Conservation (phyloP, 2,888 invertebrate genomes). For the Noctua fimbriata region DNA sequence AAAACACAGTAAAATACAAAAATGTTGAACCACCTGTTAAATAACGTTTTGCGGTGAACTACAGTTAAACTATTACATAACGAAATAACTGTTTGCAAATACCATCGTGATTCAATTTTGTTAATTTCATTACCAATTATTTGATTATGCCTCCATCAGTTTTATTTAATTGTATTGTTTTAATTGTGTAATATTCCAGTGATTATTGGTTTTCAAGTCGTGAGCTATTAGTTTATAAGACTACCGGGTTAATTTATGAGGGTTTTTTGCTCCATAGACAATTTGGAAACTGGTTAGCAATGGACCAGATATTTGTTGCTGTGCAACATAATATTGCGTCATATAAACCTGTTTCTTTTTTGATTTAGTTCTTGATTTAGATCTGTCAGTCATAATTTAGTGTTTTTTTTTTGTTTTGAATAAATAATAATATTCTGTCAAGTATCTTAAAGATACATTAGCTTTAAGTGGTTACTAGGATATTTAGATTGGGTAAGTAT, state of each 20-base stretch:
- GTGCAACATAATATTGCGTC: conserved; percentile 38
- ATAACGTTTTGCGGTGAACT: conserved; percentile 48
- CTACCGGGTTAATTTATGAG: conserved; percentile 52
- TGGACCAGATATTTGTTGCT: conserved; percentile 29
- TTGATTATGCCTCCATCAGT: conserved; percentile 29
- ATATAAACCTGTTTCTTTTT: conserved; percentile 37
- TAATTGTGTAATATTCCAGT: conserved; percentile 46
- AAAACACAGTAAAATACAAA: conserved; percentile 22
- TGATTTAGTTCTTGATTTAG: conserved; percentile 14
- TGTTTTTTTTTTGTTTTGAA: not conserved
- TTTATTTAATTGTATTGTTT: conserved; percentile 39
- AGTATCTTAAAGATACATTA: not conserved
- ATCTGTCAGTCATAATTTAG: conserved; percentile 33
- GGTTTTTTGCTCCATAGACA: conserved; percentile 23
- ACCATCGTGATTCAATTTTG: conserved; percentile 63
- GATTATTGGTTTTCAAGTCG: conserved; percentile 30
- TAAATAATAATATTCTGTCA: not conserved
- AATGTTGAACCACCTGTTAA: conserved; percentile 25
- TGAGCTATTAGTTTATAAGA: conserved; percentile 39
- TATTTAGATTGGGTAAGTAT: not conserved
- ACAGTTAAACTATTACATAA: conserved; percentile 47
- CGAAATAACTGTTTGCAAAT: conserved; percentile 52
- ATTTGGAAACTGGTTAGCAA: conserved; percentile 52
- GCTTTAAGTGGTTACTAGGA: not conserved
- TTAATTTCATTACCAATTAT: conserved; percentile 54